These are phyloP conservation scores for Sarcophaga subvicina DNA, from an alignment of 2,888 invertebrate genomes.

Conservation along the genomic window DNA sequence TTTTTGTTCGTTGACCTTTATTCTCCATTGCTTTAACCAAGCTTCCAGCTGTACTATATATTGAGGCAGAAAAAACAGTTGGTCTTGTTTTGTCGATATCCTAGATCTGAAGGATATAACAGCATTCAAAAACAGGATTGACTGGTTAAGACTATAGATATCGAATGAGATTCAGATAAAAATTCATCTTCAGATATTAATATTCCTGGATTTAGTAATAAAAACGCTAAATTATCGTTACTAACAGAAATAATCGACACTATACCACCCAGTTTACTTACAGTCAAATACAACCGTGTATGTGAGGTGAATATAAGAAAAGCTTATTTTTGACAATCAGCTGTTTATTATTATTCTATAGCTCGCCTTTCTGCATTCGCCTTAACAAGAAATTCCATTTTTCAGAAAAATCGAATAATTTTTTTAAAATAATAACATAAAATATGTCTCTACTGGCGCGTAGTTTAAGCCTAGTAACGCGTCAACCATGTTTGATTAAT, in stretches of 20 bases:
- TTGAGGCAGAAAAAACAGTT: too few species aligned
- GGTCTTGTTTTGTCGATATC: too few species aligned
- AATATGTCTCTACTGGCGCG: slow-evolving; percentile 74
- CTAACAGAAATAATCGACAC: not conserved
- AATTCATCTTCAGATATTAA: too few species aligned
- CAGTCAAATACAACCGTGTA: slow-evolving; percentile 1
- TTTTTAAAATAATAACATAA: not conserved
- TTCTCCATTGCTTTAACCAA: too few species aligned
- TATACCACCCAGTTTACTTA: not conserved
- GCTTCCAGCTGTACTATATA: too few species aligned
- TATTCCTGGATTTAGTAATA: too few species aligned
- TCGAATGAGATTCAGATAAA: too few species aligned
- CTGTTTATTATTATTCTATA: not conserved
- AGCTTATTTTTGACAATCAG: slow-evolving; percentile 14
- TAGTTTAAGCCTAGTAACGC: slow-evolving; percentile 72
- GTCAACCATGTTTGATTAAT: slow-evolving; percentile 69
- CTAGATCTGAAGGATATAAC: too few species aligned
- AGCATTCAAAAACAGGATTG: too few species aligned
- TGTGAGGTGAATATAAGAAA: not conserved
- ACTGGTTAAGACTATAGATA: too few species aligned
- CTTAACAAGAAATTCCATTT: not conserved
- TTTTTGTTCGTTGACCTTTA: too few species aligned
- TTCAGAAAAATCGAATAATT: slow-evolving; percentile 10
- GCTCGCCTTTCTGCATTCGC: not conserved
- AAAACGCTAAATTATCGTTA: not conserved